phyloP scores from a whole-genome alignment of 2,113 vertebrate genomes.

The Cyanistes caeruleus region DNA sequence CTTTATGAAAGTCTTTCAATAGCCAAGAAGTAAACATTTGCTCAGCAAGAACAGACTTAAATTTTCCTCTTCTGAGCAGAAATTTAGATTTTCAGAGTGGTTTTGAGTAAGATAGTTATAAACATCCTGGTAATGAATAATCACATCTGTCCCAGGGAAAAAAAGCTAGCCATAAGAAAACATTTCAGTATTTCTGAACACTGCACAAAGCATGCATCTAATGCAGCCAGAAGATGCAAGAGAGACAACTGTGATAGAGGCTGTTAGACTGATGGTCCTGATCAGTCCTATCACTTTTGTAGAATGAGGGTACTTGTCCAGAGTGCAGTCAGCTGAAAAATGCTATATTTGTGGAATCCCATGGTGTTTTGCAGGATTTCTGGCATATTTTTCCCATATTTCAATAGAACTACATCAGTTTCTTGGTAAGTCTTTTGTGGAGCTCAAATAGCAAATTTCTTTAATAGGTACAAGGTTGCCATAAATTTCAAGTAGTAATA shows the following conservation, averaged over 20 bases:
- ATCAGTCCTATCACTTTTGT: neutral
- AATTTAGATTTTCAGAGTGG: neutral
- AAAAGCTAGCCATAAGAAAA: neutral
- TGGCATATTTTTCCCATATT: neutral
- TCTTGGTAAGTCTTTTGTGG: slow-evolving; percentile 1
- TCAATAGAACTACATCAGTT: neutral
- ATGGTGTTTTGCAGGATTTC: neutral
- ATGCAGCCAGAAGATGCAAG: neutral
- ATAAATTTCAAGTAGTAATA: neutral
- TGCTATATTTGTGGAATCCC: neutral
- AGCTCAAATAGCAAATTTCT: neutral
- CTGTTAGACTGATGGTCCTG: neutral
- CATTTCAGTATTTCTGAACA: neutral
- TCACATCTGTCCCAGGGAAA: neutral
- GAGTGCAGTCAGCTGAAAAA: slow-evolving; percentile 26
- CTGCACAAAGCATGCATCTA: neutral
- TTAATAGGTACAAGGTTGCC: neutral
- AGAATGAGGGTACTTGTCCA: neutral
- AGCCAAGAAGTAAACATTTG: neutral
- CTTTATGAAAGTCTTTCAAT: neutral
- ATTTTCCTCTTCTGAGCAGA: neutral
- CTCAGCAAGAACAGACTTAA: neutral
- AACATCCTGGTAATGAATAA: neutral
- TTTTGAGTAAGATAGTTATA: neutral
- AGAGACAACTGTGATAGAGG: neutral